Percentiles rank a stretch among this genome's conserved stretches.
Evolutionary conservation across 2,888 invertebrate genomes (phyloP).

Genomic region (Sphaeridia pumilis): DNA sequence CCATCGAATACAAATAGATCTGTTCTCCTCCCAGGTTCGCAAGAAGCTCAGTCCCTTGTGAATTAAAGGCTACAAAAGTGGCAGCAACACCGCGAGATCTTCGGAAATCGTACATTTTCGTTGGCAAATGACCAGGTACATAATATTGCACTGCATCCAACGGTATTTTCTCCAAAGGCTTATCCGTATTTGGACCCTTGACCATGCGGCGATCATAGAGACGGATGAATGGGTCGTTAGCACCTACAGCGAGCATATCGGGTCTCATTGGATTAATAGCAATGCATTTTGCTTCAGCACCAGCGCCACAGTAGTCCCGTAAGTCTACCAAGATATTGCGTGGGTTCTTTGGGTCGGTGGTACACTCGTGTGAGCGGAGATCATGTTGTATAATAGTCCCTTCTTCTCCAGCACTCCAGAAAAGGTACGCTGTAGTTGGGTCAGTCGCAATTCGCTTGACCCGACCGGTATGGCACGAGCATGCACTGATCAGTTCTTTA

Average conservation of each 20-base stretch:
- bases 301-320: constrained; percentile 56
- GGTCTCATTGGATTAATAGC: constrained; percentile 72
- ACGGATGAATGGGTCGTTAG: constrained; percentile 84
- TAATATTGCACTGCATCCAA: constrained; percentile 69
- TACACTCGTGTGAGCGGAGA: constrained; percentile 68
- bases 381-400: constrained; percentile 86
- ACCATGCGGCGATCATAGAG: constrained; percentile 89
- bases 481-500: constrained; percentile 50
- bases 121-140: constrained; percentile 69
- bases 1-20: constrained; percentile 32
- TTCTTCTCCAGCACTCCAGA: constrained; percentile 95
- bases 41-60: constrained; percentile 76
- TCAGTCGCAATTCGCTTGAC: constrained; percentile 85
- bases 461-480: constrained; percentile 72
- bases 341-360: constrained; percentile 43
- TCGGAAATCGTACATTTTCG: constrained; percentile 51
- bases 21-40: constrained; percentile 85
- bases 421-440: constrained; percentile 67
- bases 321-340: constrained; percentile 68
- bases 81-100: constrained; percentile 58
- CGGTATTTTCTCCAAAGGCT: constrained; percentile 44
- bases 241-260: constrained; percentile 81
- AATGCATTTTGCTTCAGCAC: constrained; percentile 80
- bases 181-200: constrained; percentile 39
- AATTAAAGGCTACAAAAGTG: constrained; percentile 85